A percentile compares a stretch with the other conserved stretches of the same genome.
Evolutionary conservation across 2,113 vertebrate species (phyloP).

Genomic region (Chaetorhynchus papuensis): DNA sequence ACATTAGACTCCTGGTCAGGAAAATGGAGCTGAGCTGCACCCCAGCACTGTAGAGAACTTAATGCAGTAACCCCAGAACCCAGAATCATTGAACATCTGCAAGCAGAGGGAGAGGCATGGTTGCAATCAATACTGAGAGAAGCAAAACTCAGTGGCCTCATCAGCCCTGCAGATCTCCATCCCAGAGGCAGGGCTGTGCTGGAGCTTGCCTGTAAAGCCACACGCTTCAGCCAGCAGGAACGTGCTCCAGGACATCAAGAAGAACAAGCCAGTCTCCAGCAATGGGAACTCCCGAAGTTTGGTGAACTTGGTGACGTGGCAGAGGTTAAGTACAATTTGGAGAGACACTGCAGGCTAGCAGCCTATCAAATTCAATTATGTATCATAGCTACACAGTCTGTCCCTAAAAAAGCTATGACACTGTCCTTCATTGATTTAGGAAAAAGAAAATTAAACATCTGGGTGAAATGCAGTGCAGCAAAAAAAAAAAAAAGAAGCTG

Average conservation of each 20-base stretch:
- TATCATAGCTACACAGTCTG: not conserved
- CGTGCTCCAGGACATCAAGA: conserved; percentile 98
- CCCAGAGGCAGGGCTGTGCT: not conserved
- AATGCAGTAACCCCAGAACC: not conserved
- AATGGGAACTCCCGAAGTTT: conserved; percentile 93
- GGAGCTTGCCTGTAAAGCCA: conserved; percentile 89
- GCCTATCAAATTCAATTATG: not conserved
- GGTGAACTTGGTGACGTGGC: conserved; percentile 96
- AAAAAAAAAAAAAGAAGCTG: not conserved
- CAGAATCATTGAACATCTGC: not conserved
- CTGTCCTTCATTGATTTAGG: not conserved
- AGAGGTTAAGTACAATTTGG: conserved; percentile 64
- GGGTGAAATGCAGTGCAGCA: not conserved
- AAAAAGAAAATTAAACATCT: not conserved
- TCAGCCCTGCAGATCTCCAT: not conserved
- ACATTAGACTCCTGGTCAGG: not conserved
- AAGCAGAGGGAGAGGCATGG: not conserved
- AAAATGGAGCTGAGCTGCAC: not conserved
- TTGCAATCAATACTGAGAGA: not conserved
- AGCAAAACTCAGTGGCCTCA: not conserved
- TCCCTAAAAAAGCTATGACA: not conserved
- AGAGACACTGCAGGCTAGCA: not conserved
- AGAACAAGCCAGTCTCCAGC: conserved; percentile 94
- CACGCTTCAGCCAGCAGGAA: conserved; percentile 96
- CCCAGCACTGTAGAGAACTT: not conserved